Evolutionary conservation across 2,888 invertebrate species (phyloP).

Genomic region (Cryptops parisi): DNA sequence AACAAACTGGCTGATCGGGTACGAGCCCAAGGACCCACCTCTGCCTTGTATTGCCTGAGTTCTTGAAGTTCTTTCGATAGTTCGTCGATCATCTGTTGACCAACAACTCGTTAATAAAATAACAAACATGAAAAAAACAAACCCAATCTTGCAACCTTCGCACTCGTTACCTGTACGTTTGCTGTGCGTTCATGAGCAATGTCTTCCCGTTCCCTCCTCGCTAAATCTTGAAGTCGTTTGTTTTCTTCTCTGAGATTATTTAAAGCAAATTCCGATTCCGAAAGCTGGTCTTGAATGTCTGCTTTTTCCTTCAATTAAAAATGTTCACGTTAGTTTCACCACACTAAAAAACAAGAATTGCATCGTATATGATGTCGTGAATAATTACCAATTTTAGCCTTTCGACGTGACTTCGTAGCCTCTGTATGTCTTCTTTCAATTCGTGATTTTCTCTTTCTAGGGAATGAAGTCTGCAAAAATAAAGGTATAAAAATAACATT

Average conservation of each 20-base stretch:
- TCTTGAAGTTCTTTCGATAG: conserved; percentile 17
- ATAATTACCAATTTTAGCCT: conserved; percentile 35
- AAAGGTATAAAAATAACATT: no score
- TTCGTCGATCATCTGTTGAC: conserved; percentile 14
- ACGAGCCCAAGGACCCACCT: conserved; percentile 2
- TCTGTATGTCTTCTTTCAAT: conserved; percentile 48
- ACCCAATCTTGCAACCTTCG: not conserved
- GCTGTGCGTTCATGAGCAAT: conserved; percentile 29
- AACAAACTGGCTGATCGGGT: not conserved
- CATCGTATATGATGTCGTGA: no score
- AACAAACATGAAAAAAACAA: not conserved
- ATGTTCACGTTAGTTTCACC: no score
- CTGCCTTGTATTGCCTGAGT: conserved; percentile 12
- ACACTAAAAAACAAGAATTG: no score
- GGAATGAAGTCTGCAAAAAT: conserved; percentile 49
- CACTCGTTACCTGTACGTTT: not conserved
- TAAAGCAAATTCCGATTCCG: conserved; percentile 43
- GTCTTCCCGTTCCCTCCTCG: conserved; percentile 34
- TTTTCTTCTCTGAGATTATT: conserved; percentile 35
- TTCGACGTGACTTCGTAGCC: conserved; percentile 48
- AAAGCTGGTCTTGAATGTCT: conserved; percentile 44
- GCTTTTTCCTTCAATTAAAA: conserved; percentile 35
- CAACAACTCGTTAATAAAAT: not conserved
- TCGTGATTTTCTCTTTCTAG: conserved; percentile 50
- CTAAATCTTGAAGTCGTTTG: conserved; percentile 26